A percentile compares a stretch with the other conserved stretches of the same genome.
Evolutionary conservation across 2,797 vertebrate genomes (phyloP).

Genomic region (Brachyalestes nurse): DNA sequence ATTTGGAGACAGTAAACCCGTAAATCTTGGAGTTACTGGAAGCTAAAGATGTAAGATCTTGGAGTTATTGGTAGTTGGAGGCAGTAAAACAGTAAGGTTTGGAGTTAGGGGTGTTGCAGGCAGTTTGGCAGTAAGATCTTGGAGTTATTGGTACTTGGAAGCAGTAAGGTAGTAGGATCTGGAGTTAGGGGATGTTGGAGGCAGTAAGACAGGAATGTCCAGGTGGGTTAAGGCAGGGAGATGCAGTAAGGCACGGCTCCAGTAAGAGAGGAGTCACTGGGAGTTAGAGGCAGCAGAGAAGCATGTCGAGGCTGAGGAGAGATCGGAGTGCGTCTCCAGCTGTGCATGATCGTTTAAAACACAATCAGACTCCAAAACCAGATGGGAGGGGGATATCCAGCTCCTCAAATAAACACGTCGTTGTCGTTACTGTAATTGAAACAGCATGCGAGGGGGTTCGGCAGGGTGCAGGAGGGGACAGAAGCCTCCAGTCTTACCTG

Average conservation of each 20-base stretch:
- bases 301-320: neutral
- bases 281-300: too few species aligned
- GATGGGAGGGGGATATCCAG: neutral
- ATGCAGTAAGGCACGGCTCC: too few species aligned
- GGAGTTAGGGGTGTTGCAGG: neutral
- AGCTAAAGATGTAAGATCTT: too few species aligned
- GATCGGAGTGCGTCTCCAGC: neutral
- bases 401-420: conserved; percentile 15
- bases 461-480: neutral
- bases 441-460: conserved; percentile 23
- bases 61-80: neutral
- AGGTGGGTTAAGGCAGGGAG: neutral
- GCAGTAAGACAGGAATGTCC: too few species aligned
- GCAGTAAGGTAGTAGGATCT: neutral
- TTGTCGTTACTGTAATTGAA: conserved; percentile 16
- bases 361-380: neutral
- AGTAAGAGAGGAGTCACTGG: neutral
- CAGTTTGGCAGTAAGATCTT: neutral
- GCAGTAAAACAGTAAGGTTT: neutral
- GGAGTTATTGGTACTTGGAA: neutral
- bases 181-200: neutral
- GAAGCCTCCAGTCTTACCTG: conserved; percentile 75
- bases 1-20: neutral
- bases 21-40: too few species aligned
- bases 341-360: neutral